A percentile compares a stretch with the other conserved stretches of the same genome.
These are phyloP conservation scores for Umimayanthus chanpuru DNA, from an alignment of 92 coral and sea anemone species.

Conservation along the genomic window DNA sequence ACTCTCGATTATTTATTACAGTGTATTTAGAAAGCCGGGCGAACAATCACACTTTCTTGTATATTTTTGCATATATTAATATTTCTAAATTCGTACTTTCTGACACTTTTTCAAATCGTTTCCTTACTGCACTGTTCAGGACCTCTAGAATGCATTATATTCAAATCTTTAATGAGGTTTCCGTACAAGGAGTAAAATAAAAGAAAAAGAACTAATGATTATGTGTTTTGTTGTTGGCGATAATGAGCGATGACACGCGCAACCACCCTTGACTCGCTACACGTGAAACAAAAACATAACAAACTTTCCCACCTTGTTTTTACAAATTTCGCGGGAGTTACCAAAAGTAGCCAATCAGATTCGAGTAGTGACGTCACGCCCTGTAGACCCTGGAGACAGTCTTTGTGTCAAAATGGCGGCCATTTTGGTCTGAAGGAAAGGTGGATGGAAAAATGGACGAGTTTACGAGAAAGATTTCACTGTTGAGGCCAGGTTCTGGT, in stretches of 20 bases:
- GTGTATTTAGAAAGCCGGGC: conserved; percentile 67
- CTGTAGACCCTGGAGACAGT: conserved; percentile 32
- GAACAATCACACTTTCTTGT: conserved; percentile 64
- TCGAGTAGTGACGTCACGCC: conserved; percentile 75
- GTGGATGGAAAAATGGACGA: conserved; percentile 62
- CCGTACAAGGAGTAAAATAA: conserved; percentile 20
- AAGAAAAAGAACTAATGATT: conserved; percentile 3
- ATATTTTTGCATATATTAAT: conserved; percentile 95
- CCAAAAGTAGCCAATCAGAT: conserved; percentile 68
- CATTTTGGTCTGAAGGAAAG: conserved; percentile 53
- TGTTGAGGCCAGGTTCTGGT: conserved; percentile 66
- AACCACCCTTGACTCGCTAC: conserved; percentile 25
- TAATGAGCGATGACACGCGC: conserved; percentile 8
- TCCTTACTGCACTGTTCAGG: conserved; percentile 27
- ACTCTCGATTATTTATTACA: conserved; percentile 69
- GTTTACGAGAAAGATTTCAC: conserved; percentile 66
- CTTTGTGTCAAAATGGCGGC: conserved; percentile 86
- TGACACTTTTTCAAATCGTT: conserved; percentile 20
- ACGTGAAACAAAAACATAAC: conserved; percentile 76
- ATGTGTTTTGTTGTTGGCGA: conserved; percentile 5
- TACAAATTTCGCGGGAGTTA: conserved; percentile 93
- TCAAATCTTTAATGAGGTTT: conserved; percentile 26
- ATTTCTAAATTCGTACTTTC: conserved; percentile 51
- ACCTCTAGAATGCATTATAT: conserved; percentile 30
- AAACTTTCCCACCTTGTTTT: conserved; percentile 51